Base-by-base conservation (phyloP, 2,113 vertebrate genomes). In the Lonchura striata region DNA sequence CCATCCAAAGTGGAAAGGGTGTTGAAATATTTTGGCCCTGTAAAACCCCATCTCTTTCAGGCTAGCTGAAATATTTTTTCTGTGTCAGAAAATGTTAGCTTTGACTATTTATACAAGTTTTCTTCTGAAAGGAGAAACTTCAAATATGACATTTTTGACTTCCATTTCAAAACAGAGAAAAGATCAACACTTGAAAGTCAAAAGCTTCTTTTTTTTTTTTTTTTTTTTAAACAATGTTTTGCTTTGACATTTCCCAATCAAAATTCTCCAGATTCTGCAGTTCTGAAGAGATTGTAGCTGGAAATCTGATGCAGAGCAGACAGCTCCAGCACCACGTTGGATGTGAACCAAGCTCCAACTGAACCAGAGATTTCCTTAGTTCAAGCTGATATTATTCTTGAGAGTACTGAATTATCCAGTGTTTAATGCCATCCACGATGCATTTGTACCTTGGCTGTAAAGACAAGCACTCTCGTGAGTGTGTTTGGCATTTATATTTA, bases 21-120 rank as follows among this genome's bases (percentile, higher is more conserved):
- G 79, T 31, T 96, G 88, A 94, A 96, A 75, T 90, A 59, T 53
- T 80, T 90, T 80, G 57, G 66, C n/a, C 66, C 56, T 76, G 46
- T 9, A 90, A 90, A 85, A 28, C 30, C 33, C 63, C 27, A 16
- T 59, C 50, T 69, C 47, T 82, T 75, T 77, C 35, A 82, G 56
- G 14, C 59, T 92, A 72, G 59, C 35, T 59, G 84, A 66, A 88
- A 46, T 80, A 93, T 60, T 87, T 95, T 95, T 88, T 52, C 65
- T 80, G 88, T 96, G 86, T 88, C 92, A 93, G 50, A 85, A 83
- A 93, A 90, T 77, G 63, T 86, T 95, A 86, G 71, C 88, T 94
- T 89, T 94, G 60, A 84, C 68, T 88, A 66, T 95, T 96, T 94
- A 63, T 81, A 89, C 80, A 94, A 57, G 25, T 87, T 95, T 83